A percentile compares a stretch with the other conserved stretches of the same genome.
These are phyloP conservation scores for Smittia aterrima DNA, from an alignment of 2,888 invertebrate genomes.

Conservation along the genomic window DNA sequence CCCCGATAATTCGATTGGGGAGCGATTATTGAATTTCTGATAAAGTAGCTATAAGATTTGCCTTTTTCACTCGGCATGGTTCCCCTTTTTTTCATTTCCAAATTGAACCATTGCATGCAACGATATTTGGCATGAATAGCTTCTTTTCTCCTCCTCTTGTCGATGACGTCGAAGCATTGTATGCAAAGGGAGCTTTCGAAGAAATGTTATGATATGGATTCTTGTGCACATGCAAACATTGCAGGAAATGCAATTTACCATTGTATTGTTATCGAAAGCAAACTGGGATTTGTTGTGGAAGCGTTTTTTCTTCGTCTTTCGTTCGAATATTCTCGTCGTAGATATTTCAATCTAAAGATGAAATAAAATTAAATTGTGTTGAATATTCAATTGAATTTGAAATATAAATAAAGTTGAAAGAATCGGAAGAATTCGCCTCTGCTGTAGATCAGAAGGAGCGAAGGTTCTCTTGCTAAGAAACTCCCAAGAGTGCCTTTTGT, in stretches of 20 bases:
- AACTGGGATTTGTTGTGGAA: not conserved
- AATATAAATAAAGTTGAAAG: not conserved
- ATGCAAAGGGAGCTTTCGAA: too few relatives aligned
- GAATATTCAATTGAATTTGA: conserved; percentile 15
- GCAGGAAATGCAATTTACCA: conserved; percentile 11
- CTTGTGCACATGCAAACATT: not conserved
- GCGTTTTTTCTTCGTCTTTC: not conserved
- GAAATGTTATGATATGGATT: not conserved
- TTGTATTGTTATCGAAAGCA: not conserved
- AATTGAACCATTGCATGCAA: not conserved
- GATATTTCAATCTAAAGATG: not conserved
- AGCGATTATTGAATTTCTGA: conserved; percentile 11
- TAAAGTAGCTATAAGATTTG: not conserved
- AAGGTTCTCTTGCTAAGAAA: not conserved
- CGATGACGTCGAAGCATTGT: too few relatives aligned
- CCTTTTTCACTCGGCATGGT: not conserved
- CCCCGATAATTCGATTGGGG: not conserved
- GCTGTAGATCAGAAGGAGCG: too few relatives aligned
- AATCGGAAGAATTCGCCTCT: too few relatives aligned
- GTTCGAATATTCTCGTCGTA: not conserved
- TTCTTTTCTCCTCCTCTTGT: too few relatives aligned
- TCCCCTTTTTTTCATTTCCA: not conserved
- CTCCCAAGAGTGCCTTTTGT: not conserved
- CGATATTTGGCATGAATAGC: too few relatives aligned
- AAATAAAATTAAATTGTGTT: conserved; percentile 22